Conservation (phyloP, 2,113 vertebrate genomes). For the Chamaea fasciata region DNA sequence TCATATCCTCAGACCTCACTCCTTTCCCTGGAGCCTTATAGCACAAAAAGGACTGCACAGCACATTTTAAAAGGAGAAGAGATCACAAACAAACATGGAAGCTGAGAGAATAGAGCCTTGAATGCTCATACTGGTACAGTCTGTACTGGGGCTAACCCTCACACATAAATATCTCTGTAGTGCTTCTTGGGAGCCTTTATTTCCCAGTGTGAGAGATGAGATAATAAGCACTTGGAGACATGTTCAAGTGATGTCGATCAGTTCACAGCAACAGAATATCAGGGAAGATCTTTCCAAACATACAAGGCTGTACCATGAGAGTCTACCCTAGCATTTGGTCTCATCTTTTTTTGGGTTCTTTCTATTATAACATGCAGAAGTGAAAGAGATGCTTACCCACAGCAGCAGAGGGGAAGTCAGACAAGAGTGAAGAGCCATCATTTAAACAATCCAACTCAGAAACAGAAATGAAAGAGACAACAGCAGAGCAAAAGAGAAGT, state of each 20-base stretch:
- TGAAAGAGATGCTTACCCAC: slow-evolving; percentile 15
- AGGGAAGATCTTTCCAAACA: background rate
- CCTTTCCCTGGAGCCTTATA: background rate
- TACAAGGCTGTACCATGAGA: background rate
- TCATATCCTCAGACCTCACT: background rate
- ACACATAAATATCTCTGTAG: background rate
- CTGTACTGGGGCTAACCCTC: background rate
- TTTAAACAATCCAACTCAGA: background rate
- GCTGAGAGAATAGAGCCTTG: background rate
- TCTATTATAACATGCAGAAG: slow-evolving; percentile 33
- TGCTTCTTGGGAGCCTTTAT: background rate
- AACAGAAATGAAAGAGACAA: slow-evolving; percentile 35
- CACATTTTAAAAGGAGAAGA: background rate
- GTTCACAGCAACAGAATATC: background rate
- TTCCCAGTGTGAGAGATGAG: background rate
- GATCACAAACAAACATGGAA: background rate
- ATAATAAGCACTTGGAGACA: background rate
- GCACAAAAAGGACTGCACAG: background rate
- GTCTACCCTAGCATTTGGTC: background rate
- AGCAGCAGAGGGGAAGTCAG: slow-evolving; percentile 6
- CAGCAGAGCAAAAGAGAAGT: slow-evolving; percentile 8
- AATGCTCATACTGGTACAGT: background rate
- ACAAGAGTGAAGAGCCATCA: background rate
- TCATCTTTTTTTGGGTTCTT: background rate
- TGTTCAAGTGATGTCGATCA: background rate